Conservation (phyloP, 2,888 invertebrate genomes). For the Polymixis lichenea region DNA sequence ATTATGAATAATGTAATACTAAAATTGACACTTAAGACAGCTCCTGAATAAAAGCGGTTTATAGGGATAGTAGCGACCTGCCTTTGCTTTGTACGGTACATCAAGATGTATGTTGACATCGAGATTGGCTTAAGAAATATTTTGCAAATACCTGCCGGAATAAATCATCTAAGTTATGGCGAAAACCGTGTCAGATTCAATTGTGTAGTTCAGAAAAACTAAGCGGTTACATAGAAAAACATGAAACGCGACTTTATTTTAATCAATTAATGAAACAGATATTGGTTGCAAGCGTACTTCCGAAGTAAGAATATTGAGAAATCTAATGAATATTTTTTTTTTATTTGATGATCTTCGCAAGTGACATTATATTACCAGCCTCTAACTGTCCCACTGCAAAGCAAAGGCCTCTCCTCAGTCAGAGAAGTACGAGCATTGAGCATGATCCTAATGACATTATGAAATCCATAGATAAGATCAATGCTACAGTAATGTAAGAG, state of each 20-base stretch:
- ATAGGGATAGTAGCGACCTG: neutral
- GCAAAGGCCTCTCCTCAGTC: too few species aligned
- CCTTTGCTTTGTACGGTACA: neutral
- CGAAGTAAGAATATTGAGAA: too few species aligned
- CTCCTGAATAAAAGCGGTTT: neutral
- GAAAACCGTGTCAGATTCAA: too few species aligned
- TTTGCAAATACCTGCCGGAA: neutral
- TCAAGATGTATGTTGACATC: too few species aligned
- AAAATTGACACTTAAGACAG: neutral
- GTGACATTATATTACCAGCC: too few species aligned
- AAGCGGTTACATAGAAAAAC: neutral
- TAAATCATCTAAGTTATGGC: neutral
- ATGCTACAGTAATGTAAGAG: neutral
- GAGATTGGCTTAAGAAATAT: neutral
- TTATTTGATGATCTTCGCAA: too few species aligned
- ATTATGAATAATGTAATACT: neutral
- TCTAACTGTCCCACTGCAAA: too few species aligned
- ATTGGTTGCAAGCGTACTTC: neutral
- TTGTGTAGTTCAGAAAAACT: neutral
- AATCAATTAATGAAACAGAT: neutral
- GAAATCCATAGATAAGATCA: neutral
- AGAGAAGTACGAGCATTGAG: too few species aligned
- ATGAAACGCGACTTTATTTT: neutral
- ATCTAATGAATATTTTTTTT: too few species aligned
- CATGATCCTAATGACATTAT: neutral